Evolutionary conservation across 2,888 invertebrate species (phyloP), one percentile per base, ranked within the genome.

Genomic region (Orthonychiurus folsomi): DNA sequence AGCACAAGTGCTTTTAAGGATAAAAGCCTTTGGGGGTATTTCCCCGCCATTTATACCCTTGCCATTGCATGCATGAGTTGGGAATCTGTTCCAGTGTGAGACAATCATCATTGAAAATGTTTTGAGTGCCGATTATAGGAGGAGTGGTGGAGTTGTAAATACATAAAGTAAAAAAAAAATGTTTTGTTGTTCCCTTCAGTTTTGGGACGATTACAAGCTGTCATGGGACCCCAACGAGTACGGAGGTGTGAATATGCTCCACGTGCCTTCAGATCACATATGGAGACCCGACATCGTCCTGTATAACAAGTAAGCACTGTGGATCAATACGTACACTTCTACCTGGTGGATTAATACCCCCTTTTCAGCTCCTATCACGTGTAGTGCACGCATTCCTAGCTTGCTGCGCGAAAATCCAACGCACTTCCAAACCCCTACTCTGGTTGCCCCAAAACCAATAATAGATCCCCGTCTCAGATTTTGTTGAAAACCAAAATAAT

Each of bases 181-280:
- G n/a, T n/a, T n/a, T 37, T 37, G 15, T 37, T 37, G 37, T 9
- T 37, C 15, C 15, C 15, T 54, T n/a, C 48, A 89, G 87, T 86
- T 86, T 69, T 90, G 90, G 90, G 86, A 86, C 77, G 89, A 90
- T 78, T 88, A 89, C 80, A 89, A 89, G 77, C 80, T 90, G 64
- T 83, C 66, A 60, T 85, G 90, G 90, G 88, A 90, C 78, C 89
- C 89, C 25, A 85, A 84, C 74, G 88, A 89, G 76, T 89, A 89
- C 76, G 89, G 89, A 25, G 88, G 88, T 58, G 88, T 89, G 63
- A 87, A 87, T 75, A 88, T 87, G 84, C 80, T 89, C 63, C 89
- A 89, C 76, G 89, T 89, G 69, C 89, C 89, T 66, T 88, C 88
- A 63, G 89, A 89, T 78, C 86, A 89, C 77, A 89, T 89, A 74